A percentile compares a stretch with the other conserved stretches of the same genome.
phyloP scores from a whole-genome alignment of 2,797 vertebrate genomes.

The Protonibea diacanthus region DNA sequence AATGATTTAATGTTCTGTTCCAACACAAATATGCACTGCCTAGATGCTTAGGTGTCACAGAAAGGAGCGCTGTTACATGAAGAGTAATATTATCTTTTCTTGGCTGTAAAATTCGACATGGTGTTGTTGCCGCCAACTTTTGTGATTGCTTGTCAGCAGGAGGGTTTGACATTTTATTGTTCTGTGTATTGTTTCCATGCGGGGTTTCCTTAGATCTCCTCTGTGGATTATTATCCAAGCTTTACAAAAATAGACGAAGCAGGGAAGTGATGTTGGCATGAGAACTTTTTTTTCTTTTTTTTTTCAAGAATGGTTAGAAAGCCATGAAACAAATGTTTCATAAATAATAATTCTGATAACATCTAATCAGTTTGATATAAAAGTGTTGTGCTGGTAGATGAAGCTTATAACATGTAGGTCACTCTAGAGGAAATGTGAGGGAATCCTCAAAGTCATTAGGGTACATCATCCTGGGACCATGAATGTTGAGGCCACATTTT shows the following conservation, averaged over 20 bases:
- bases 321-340: constrained; percentile 13
- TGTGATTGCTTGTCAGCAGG: constrained; percentile 24
- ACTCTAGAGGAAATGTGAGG: not conserved
- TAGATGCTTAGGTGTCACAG: constrained; percentile 26
- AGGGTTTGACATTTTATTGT: constrained; percentile 13
- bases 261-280: constrained; percentile 12
- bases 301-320: constrained; percentile 17
- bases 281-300: constrained; percentile 6
- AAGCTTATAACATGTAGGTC: not conserved
- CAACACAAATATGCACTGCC: constrained; percentile 16
- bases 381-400: not conserved
- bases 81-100: constrained; percentile 22
- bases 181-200: constrained; percentile 67
- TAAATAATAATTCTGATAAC: not conserved
- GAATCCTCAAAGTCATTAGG: not conserved
- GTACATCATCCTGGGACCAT: constrained; percentile 4
- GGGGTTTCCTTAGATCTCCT: constrained; percentile 82
- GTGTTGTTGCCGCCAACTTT: constrained; percentile 26
- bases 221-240: constrained; percentile 13
- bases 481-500: not conserved
- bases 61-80: not conserved
- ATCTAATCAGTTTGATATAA: constrained; percentile 8
- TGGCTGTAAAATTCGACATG: not conserved
- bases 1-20: constrained; percentile 42
- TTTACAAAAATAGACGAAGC: constrained; percentile 27